Evolutionary conservation across 2,888 invertebrate species (phyloP).

Genomic region (Dryomyza anilis): DNA sequence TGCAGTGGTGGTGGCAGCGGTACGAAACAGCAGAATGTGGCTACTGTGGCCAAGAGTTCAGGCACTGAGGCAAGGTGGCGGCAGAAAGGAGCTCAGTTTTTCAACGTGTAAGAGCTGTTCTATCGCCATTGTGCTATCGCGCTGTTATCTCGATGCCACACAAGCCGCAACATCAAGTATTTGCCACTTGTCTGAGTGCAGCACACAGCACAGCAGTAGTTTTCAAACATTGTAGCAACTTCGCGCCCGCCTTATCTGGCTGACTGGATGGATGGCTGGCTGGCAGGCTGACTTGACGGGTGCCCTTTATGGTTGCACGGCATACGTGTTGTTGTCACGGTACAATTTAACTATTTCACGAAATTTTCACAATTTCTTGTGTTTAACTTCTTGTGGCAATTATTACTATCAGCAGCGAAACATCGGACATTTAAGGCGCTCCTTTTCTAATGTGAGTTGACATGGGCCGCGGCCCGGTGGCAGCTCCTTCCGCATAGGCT

Average conservation of each 20-base stretch:
- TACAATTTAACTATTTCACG: too few relatives aligned
- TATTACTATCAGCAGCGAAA: conserved; percentile 29
- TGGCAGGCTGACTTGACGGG: too few relatives aligned
- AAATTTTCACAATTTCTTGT: conserved; percentile 21
- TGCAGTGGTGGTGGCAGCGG: conserved; percentile 21
- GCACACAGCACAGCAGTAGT: neutral
- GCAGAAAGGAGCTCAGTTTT: too few relatives aligned
- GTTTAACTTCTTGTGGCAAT: conserved; percentile 29
- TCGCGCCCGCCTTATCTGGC: neutral
- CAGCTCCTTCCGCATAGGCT: conserved; percentile 2
- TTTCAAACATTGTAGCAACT: neutral
- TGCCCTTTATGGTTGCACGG: too few relatives aligned
- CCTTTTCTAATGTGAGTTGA: conserved; percentile 9
- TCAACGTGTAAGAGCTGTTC: too few relatives aligned
- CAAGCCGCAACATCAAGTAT: neutral
- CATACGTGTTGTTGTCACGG: conserved; percentile 9
- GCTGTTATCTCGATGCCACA: conserved; percentile 10
- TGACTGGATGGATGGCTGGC: too few relatives aligned
- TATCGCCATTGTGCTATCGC: neutral
- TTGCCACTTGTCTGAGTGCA: neutral
- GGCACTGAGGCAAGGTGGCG: too few relatives aligned
- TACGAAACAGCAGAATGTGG: neutral
- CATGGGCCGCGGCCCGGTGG: neutral
- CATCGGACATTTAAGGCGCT: conserved; percentile 19
- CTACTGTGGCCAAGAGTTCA: too few relatives aligned